Base-by-base conservation (phyloP, 2,797 vertebrate genomes). In the Cossypha dichroa region DNA sequence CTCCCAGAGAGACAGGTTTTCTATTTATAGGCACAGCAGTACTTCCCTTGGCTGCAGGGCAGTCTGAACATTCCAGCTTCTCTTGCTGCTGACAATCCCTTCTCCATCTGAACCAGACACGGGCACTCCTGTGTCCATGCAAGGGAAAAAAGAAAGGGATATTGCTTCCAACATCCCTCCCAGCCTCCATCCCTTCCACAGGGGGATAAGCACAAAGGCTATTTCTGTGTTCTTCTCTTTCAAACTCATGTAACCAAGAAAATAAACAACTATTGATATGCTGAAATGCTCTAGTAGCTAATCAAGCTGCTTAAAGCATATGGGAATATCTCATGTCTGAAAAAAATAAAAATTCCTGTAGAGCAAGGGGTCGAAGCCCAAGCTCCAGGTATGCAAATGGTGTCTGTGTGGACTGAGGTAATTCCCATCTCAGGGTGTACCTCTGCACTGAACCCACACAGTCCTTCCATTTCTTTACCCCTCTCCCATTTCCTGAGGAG, bases 1-100 rank as follows among this genome's bases (percentile, higher is more conserved):
- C 56, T 90, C 68, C 45, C 72, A 33, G 76, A 60, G 52, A 91
- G 49, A 80, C 60, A 81, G 10, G 9, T 34, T 85, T 94, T 68
- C 81, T 91, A 56, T 85, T 94, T 88, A 82, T 56, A 85, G 68
- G 23, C 55, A 70, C 18, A 90, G 55, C 52, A 36, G 56, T 38
- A 31, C 31, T 36, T 85, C 28, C 26, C n/a, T 72, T 22, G 43
- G 8, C 68, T 76, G 46, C 51, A 85, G 78, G 64, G 19, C 21
- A 83, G 41, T 33, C 69, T 70, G 68, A 41, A 46, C 14, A 28
- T 34, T 70, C 33, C 46, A 75, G 41, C 34, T 88, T 80, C 58
- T 78, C 23, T 29, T 69, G 34, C 33, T 19, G 9, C 62, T 76
- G 36, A 48, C 21, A 46, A 22, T 25, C 1, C 3, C 28, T 62